These are phyloP conservation scores for Fregata magnificens DNA, from an alignment of 2,113 vertebrate species.

Conservation along the genomic window DNA sequence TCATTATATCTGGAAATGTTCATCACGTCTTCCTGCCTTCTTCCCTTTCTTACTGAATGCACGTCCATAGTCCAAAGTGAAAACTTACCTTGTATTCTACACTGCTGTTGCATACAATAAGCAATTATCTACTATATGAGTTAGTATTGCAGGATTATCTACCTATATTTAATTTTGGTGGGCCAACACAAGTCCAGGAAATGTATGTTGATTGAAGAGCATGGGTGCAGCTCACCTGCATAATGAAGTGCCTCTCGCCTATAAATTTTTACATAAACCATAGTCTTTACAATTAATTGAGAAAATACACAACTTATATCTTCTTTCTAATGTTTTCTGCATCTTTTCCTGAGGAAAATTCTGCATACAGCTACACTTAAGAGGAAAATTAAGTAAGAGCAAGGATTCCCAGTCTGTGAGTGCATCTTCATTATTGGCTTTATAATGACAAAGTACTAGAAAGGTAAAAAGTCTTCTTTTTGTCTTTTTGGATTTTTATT, in stretches of 20 bases:
- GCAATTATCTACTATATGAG: background rate
- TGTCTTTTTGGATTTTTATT: background rate
- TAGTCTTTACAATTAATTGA: background rate
- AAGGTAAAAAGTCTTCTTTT: background rate
- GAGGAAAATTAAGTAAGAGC: background rate
- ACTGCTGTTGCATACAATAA: background rate
- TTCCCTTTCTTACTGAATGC: background rate
- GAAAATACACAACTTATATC: background rate
- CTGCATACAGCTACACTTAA: background rate
- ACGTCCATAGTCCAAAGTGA: background rate
- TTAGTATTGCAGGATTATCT: background rate
- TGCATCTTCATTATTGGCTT: background rate
- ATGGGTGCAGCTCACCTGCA: background rate
- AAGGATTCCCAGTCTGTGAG: background rate
- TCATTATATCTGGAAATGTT: background rate
- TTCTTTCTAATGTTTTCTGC: background rate
- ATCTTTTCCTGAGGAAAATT: background rate
- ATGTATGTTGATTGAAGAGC: background rate
- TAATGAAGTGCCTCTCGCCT: background rate
- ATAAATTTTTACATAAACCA: background rate
- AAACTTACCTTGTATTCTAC: background rate
- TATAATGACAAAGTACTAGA: background rate
- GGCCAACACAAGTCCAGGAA: background rate
- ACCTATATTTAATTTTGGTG: background rate
- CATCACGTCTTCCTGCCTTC: background rate